Conservation (phyloP, 1,140 invertebrate species). For the Helicoverpa armigera region DNA sequence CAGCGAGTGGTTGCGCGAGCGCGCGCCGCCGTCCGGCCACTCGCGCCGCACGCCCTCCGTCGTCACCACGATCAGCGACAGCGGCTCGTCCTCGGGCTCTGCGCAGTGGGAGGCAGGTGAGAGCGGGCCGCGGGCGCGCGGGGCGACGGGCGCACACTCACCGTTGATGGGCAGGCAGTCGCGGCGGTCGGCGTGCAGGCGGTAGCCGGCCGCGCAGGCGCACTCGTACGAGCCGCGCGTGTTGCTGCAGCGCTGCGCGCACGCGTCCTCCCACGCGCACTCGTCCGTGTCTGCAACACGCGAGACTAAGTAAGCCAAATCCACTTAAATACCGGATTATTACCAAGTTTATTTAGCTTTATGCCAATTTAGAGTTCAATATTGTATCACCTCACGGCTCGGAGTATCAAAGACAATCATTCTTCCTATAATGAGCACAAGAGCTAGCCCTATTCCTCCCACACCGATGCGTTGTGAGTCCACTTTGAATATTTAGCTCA, state of each 20-base stretch:
- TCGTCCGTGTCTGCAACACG: conserved; percentile 90
- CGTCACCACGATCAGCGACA: conserved; percentile 72
- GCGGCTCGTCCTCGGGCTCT: conserved; percentile 64
- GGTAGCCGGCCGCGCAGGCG: conserved; percentile 92
- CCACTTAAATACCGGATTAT: too few relatives aligned
- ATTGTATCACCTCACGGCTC: not conserved
- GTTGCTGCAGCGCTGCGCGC: conserved; percentile 93
- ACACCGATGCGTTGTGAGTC: too few relatives aligned
- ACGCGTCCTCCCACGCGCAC: conserved; percentile 90
- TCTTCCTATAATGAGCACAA: too few relatives aligned
- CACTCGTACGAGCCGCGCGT: conserved; percentile 91
- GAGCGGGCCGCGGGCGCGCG: not conserved
- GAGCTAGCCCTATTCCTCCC: too few relatives aligned
- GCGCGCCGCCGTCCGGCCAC: conserved; percentile 53
- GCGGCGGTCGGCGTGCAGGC: conserved; percentile 81
- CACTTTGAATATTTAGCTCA: conserved; percentile 59
- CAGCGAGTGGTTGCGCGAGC: conserved; percentile 54
- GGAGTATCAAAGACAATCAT: not conserved
- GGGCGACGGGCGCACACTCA: conserved; percentile 72
- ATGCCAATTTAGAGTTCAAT: too few relatives aligned
- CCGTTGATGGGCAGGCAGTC: conserved; percentile 90
- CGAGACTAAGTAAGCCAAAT: too few relatives aligned
- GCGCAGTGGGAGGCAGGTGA: not conserved
- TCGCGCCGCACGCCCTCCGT: conserved; percentile 62
- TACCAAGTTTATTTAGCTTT: too few relatives aligned